phyloP scores from a whole-genome alignment of 2,888 invertebrate species.

The Cepaea hortensis region DNA sequence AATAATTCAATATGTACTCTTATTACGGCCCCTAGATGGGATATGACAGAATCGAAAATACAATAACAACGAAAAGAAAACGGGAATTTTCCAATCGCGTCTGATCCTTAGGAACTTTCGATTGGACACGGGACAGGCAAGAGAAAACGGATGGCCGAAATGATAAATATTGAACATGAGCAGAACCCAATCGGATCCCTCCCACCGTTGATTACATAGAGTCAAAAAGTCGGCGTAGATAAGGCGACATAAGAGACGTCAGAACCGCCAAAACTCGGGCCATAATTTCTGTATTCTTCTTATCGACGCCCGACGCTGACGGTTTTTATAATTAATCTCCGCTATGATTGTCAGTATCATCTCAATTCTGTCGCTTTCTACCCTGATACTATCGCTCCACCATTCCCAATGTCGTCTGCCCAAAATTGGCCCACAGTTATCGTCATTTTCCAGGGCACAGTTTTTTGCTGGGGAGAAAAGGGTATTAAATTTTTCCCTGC shows the following conservation, averaged over 20 bases:
- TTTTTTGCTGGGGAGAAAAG: background rate
- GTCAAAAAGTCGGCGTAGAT: conserved; percentile 32
- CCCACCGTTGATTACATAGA: conserved; percentile 29
- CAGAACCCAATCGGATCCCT: conserved; percentile 30
- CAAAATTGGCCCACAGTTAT: conserved; percentile 44
- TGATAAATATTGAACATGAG: conserved; percentile 40
- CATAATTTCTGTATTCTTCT: conserved; percentile 42
- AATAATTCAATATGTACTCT: background rate
- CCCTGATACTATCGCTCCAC: conserved; percentile 36
- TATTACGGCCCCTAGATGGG: background rate
- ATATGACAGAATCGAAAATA: conserved; percentile 4
- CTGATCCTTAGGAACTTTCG: conserved; percentile 36
- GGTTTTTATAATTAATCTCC: conserved; percentile 48
- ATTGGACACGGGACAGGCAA: conserved; percentile 38
- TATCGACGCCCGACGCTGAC: conserved; percentile 36
- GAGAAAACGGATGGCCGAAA: conserved; percentile 39
- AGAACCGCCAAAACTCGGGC: conserved; percentile 19
- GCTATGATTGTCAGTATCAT: conserved; percentile 47
- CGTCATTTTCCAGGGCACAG: conserved; percentile 32
- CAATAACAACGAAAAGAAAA: conserved; percentile 7
- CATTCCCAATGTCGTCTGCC: conserved; percentile 40
- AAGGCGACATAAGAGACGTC: conserved; percentile 34
- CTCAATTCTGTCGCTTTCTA: conserved; percentile 38
- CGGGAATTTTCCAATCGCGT: conserved; percentile 23
- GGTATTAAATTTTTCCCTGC: background rate